These are phyloP conservation scores for Balanococcus diminutus DNA, from an alignment of 2,888 invertebrate species.

Conservation along the genomic window DNA sequence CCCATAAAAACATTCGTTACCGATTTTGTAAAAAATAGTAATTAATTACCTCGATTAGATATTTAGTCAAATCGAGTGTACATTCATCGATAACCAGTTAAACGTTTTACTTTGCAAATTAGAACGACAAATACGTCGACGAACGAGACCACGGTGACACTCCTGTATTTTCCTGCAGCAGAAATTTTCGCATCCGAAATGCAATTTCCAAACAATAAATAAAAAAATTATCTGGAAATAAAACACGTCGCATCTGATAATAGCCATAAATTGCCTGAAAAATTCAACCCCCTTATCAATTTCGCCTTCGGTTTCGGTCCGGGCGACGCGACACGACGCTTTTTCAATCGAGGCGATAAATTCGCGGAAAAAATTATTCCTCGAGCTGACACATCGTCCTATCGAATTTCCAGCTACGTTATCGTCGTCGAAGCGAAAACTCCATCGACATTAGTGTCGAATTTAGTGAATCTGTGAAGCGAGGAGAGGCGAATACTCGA, in stretches of 20 bases:
- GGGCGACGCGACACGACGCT: neutral
- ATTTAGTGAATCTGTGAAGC: neutral
- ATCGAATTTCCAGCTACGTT: neutral
- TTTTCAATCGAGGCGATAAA: neutral
- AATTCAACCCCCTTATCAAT: neutral
- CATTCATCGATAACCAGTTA: too few relatives aligned
- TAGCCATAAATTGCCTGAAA: neutral
- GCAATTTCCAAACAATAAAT: neutral
- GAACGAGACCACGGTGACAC: too few relatives aligned
- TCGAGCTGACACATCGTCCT: neutral
- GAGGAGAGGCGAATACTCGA: neutral
- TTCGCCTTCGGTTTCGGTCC: neutral
- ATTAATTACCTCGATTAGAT: too few relatives aligned
- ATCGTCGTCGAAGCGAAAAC: neutral
- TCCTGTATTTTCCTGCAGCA: too few relatives aligned
- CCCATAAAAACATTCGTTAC: too few relatives aligned
- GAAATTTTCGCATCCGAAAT: too few relatives aligned
- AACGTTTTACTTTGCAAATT: too few relatives aligned
- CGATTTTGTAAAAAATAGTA: too few relatives aligned
- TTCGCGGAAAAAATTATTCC: neutral
- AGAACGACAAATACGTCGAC: too few relatives aligned
- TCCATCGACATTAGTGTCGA: neutral
- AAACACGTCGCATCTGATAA: neutral
- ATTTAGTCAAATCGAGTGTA: too few relatives aligned
- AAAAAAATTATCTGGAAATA: neutral